Percentiles rank a stretch among this genome's conserved stretches.
Evolutionary conservation across 2,797 vertebrate genomes (phyloP).

Genomic region (Takifugu rubripes): DNA sequence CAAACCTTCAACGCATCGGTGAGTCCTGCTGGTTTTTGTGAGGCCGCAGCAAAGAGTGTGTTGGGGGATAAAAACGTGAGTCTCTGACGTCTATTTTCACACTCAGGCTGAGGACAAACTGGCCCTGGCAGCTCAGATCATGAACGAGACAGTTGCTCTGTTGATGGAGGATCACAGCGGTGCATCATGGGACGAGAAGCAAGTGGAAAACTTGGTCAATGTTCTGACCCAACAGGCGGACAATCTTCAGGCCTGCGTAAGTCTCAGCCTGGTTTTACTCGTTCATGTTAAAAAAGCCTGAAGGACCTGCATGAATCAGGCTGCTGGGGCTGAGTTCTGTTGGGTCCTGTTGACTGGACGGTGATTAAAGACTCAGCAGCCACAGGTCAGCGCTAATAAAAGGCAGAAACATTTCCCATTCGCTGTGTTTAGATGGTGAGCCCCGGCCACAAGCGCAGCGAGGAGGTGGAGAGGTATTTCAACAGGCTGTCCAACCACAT

Average conservation of each 20-base stretch:
- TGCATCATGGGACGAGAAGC: constrained; percentile 49
- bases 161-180: constrained; percentile 41
- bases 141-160: constrained; percentile 48
- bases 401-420: too few species aligned
- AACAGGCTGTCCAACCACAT: constrained; percentile 37
- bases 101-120: constrained; percentile 52
- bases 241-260: constrained; percentile 59
- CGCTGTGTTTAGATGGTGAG: constrained; percentile 18
- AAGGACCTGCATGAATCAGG: too few species aligned
- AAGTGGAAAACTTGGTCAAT: constrained; percentile 43
- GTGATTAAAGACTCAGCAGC: too few species aligned
- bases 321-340: too few species aligned
- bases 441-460: constrained; percentile 35
- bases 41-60: too few species aligned
- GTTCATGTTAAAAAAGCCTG: too few species aligned
- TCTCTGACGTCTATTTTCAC: neutral
- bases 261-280: constrained; percentile 15
- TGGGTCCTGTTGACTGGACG: too few species aligned
- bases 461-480: constrained; percentile 60
- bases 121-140: constrained; percentile 45
- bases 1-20: constrained; percentile 47
- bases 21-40: constrained; percentile 11
- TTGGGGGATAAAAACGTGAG: too few species aligned
- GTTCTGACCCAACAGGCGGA: constrained; percentile 41
- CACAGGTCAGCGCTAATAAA: too few species aligned